Evolutionary conservation across 1,140 invertebrate species (phyloP), one percentile per base, ranked within the genome.

Genomic region (Heterodera schachtii): DNA sequence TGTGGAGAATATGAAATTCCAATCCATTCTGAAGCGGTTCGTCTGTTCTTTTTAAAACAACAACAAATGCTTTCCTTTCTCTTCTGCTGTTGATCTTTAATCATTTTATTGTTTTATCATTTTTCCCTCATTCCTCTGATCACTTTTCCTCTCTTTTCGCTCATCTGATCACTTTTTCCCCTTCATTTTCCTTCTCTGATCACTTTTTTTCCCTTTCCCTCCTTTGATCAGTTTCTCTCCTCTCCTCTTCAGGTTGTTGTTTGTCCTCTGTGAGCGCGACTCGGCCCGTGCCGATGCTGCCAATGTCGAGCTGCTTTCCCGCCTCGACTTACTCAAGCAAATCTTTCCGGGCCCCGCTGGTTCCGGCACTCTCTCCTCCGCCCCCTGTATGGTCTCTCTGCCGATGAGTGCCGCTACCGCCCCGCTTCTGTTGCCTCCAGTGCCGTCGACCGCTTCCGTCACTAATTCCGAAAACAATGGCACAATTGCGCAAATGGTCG

Each of bases 1-100:
- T 49, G 81, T 82, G 46, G 81, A 82, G 70, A 82, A 82, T 49
- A 80, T 81, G 78, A 82, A 82, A 46, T 82, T 74, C 44, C 69
- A 81, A 71, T 81, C 75, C n/a, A 43, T 71, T 19, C 43, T 84
- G 21, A 73, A 67, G 47, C 81, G 84, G 84, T 73, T 13, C 19
- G 1, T 64, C 16, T 13, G 5, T 19, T 19, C 4, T 19, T 64
- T 52, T 52, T 52, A 11, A 8, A 6, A 6, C 49, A 52, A 52
- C 11, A 52, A 2, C 6, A 8, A 52, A 8, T 52, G 49, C 49
- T 52, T 52, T 52, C 6, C 49, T 52, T 52, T 52, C 11, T 52
- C 49, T 31, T 31, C 31, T 31, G 31, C 31, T 31, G 31, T 31
- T 31, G 31, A 31, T 31, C 31, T 31, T 31, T 31, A 31, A 31